Evolutionary conservation across 1,140 invertebrate species (phyloP), one percentile per base, ranked within the genome.

Genomic region (Octopus bimaculoides): DNA sequence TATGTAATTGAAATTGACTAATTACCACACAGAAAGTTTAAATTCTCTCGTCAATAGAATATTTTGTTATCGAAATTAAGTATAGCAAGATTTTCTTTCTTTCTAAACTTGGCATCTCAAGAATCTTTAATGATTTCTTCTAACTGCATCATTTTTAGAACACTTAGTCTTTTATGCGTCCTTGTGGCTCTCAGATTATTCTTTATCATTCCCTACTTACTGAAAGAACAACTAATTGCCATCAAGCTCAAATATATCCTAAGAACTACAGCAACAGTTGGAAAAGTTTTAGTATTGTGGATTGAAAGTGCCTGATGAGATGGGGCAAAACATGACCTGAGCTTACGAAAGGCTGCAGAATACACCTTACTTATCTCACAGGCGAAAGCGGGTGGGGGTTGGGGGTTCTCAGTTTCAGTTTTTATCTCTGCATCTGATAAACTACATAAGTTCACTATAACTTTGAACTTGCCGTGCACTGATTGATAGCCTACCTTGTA

Each of bases 201-300:
- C 61, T 2, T 66, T 66, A 66, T 66, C 61, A 3, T 12, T 66
- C 12, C n/a, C 61, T 14, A 66, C n/a, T 66, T 66, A n/a, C 61
- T 66, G 61, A 66, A 66, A n/a, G 61, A 66, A 66, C 1, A 66
- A 66, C 61, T 66, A 66, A n/a, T 66, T 12, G n/a, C 61, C 61
- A 66, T 66, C 61, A n/a, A 14, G 61, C 61, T 66, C 61, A 66
- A 66, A 66, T 66, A 66, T 66, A 66, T 66, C n/a, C 61, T 66
- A 66, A 66, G 61, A n/a, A n/a, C 1, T 66, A 66, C 61, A 66
- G 1, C n/a, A 66, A 66, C 61, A 66, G 12, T n/a, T 66, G 61
- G 61, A 1, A 66, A 66, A n/a, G 61, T 66, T 14, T 66, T n/a
- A 66, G 61, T n/a, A 41, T 41, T 41, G 26, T 41, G 26, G 26